Evolutionary conservation across 2,888 invertebrate genomes (phyloP), one percentile per base, ranked within the genome.

Genomic region (Chymomyza fuscimana): DNA sequence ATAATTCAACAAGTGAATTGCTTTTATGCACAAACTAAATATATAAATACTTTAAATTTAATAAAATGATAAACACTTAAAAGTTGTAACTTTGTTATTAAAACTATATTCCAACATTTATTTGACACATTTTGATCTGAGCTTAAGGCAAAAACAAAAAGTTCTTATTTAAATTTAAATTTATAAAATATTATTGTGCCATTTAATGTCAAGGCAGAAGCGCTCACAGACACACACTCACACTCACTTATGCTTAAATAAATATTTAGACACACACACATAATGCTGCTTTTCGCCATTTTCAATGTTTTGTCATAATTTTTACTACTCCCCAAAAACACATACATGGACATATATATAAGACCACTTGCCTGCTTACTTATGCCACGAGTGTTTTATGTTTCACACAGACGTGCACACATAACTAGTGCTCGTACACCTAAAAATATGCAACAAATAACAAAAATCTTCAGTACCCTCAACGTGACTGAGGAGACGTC

Each of bases 341-440:
- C 19, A 54, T 22, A 19, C 16, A 9, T 54, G 16, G 12, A n/a
- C 40, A 46, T 12, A 46, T 12, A 46, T 12, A 46, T 10, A 46
- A 12, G 40, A 12, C 5, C 40, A 46, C 40, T 46, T 46, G 40
- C 7, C 7, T 32, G 32, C 7, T 32, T 32, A 32, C 32, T 32
- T 5, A 32, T 32, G 32, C 16, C n/a, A 29, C 32, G 22, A 67
- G 70, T 63, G 68, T 67, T 78, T 78, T 76, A 78, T 78, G 78
- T 58, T 51, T 29, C 22, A 16, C 59, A 56, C 68, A 65, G 25
- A 25, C 25, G 54, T 54, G 54, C 22, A 12, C 40, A 46, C 40
- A 46, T 12, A 46, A 54, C 15, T 22, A 54, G 19, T 22, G 19
- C 15, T 22, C 1, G 54, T 22, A n/a, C 9, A 54, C 9, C 9